Evolutionary conservation across 2,797 vertebrate species (phyloP).

Genomic region (Numenius phaeopus): DNA sequence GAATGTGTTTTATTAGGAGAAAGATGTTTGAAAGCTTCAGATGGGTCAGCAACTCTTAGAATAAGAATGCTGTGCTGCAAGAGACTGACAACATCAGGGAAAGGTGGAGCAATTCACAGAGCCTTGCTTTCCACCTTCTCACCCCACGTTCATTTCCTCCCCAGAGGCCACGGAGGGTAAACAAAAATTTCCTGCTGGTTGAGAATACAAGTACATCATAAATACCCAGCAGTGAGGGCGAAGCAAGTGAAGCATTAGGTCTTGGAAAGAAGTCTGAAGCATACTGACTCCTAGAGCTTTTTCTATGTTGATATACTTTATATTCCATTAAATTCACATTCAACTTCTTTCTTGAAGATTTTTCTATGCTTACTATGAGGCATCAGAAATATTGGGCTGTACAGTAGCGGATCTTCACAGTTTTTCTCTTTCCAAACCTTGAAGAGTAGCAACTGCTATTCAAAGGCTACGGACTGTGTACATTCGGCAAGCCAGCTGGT

Average conservation of each 20-base stretch:
- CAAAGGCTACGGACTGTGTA: accelerated
- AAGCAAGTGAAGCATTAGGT: not conserved
- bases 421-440: not conserved
- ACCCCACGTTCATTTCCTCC: not conserved
- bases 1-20: not conserved
- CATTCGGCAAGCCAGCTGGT: not conserved
- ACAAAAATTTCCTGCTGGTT: not conserved
- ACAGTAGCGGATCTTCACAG: not conserved
- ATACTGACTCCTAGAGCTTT: not conserved
- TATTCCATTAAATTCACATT: not conserved
- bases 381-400: not conserved
- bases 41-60: not conserved
- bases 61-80: not conserved
- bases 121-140: too few species aligned
- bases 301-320: not conserved
- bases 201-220: not conserved
- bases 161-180: not conserved
- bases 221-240: too few species aligned
- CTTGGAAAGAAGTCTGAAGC: not conserved
- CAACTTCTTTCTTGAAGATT: not conserved
- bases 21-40: not conserved
- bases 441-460: accelerated
- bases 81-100: not conserved
- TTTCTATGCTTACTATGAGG: accelerated
- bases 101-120: not conserved